Conservation (phyloP, 2,888 invertebrate species). For the Carabus problematicus region DNA sequence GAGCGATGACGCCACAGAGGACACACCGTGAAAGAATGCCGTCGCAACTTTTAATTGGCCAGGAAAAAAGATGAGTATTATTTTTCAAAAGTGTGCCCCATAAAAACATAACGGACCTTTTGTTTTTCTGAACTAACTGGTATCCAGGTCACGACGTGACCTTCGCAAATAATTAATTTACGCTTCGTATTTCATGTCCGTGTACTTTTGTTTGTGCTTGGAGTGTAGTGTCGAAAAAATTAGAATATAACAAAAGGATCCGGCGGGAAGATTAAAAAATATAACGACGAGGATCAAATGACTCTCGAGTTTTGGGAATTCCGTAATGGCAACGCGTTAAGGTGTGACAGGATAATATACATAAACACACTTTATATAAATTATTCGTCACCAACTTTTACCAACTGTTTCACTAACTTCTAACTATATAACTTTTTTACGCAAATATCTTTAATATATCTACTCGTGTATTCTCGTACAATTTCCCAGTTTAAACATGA, state of each 20-base stretch:
- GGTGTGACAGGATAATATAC: conserved; percentile 35
- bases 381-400: conserved; percentile 15
- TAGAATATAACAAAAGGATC: conserved; percentile 27
- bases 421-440: background rate
- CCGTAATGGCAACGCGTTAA: conserved; percentile 28
- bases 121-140: conserved; percentile 27
- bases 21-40: conserved; percentile 4
- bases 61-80: conserved; percentile 37
- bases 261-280: conserved; percentile 35
- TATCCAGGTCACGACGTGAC: conserved; percentile 25
- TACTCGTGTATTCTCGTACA: no score
- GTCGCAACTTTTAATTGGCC: conserved; percentile 37
- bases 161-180: conserved; percentile 40
- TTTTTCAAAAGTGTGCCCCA: conserved; percentile 32
- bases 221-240: conserved; percentile 28
- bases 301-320: conserved; percentile 13
- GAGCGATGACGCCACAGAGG: conserved; percentile 6
- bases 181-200: conserved; percentile 26
- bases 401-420: conserved; percentile 22
- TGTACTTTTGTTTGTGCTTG: conserved; percentile 23
- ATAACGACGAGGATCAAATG: conserved; percentile 8
- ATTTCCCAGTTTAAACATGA: no score
- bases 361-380: conserved; percentile 37
- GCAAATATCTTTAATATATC: no score
- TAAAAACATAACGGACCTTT: conserved; percentile 23